Evolutionary conservation across 2,888 invertebrate species (phyloP).

Genomic region (Xanthorhoe designata): DNA sequence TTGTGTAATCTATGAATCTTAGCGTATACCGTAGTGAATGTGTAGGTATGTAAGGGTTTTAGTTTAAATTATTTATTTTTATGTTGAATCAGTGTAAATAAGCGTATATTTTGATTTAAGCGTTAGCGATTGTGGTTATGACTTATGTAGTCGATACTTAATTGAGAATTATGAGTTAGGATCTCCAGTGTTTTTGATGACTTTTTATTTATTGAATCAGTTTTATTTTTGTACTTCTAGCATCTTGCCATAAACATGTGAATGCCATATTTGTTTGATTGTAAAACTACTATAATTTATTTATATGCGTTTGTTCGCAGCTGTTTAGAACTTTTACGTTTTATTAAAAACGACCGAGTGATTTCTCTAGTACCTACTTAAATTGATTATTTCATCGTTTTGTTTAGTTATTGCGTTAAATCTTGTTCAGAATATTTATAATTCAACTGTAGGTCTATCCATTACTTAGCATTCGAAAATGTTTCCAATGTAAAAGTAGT

Average conservation of each 20-base stretch:
- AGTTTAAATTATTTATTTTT: constrained; percentile 85
- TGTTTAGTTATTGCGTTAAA: constrained; percentile 41
- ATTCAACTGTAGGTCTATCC: constrained; percentile 46
- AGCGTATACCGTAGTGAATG: constrained; percentile 78
- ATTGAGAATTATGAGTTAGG: constrained; percentile 62
- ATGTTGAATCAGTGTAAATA: constrained; percentile 84
- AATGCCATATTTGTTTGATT: constrained; percentile 46
- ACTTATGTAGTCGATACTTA: constrained; percentile 64
- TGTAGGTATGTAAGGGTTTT: constrained; percentile 66
- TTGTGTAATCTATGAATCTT: constrained; percentile 49
- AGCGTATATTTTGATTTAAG: constrained; percentile 76
- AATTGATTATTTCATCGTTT: constrained; percentile 48
- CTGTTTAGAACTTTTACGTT: constrained; percentile 35
- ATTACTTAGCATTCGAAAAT: constrained; percentile 64
- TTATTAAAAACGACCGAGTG: constrained; percentile 38
- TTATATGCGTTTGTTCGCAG: constrained; percentile 13
- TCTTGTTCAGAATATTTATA: constrained; percentile 48
- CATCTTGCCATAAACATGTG: constrained; percentile 50
- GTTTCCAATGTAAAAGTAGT: constrained; percentile 74
- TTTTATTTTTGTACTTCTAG: constrained; percentile 39
- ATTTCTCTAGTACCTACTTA: constrained; percentile 52
- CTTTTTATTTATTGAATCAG: constrained; percentile 63
- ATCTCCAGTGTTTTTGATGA: constrained; percentile 68
- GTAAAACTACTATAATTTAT: constrained; percentile 34
- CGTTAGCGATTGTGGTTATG: constrained; percentile 78